These are phyloP conservation scores for Pogonognathellus flavescens DNA, from an alignment of 1,140 invertebrate species.

Conservation along the genomic window DNA sequence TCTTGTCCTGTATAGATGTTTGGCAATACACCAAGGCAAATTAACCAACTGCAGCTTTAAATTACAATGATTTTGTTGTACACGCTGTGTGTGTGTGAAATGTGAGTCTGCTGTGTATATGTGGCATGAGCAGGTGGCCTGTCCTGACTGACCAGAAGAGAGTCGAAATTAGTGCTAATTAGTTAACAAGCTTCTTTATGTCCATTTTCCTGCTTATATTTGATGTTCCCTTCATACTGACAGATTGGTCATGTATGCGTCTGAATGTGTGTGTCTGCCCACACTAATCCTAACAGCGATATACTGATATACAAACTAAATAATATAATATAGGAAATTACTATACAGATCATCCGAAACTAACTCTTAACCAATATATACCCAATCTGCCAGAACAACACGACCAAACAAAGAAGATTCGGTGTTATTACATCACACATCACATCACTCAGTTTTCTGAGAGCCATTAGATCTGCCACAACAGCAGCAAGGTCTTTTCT, in stretches of 20 bases:
- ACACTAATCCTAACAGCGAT: too few species aligned
- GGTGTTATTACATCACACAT: too few species aligned
- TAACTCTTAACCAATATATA: neutral
- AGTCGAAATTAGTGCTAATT: conserved; percentile 56
- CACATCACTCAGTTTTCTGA: neutral
- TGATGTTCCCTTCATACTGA: neutral
- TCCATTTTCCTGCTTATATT: conserved; percentile 2
- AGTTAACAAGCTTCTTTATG: conserved; percentile 50
- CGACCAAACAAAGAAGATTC: neutral
- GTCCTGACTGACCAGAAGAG: neutral
- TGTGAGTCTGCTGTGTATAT: neutral
- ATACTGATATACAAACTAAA: neutral
- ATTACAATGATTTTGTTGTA: too few species aligned
- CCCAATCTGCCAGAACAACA: neutral
- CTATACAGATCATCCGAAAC: neutral
- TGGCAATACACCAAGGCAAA: too few species aligned
- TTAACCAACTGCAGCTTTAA: too few species aligned
- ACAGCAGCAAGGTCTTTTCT: neutral
- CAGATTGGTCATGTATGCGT: neutral
- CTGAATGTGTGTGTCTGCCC: too few species aligned
- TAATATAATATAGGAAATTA: too few species aligned
- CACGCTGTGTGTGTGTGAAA: neutral
- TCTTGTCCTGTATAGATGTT: too few species aligned
- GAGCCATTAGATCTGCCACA: neutral
- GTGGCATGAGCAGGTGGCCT: conserved; percentile 41